Evolutionary conservation across 1,140 invertebrate genomes (phyloP).

Genomic region (Cotesia typhae): DNA sequence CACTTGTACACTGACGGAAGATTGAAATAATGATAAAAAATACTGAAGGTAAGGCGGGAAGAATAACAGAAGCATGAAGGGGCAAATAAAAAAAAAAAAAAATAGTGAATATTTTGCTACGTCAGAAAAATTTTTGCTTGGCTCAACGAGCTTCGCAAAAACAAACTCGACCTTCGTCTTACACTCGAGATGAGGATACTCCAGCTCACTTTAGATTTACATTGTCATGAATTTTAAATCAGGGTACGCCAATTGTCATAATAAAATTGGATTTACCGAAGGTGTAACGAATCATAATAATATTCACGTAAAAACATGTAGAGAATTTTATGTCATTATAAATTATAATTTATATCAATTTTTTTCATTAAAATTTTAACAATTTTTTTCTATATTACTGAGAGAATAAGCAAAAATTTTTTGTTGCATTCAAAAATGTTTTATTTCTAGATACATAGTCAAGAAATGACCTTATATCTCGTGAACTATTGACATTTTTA

Average conservation of each 20-base stretch:
- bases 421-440: too few relatives aligned
- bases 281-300: neutral
- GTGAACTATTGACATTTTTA: too few relatives aligned
- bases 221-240: constrained; percentile 16
- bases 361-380: neutral
- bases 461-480: too few relatives aligned
- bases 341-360: too few relatives aligned
- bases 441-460: too few relatives aligned
- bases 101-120: neutral
- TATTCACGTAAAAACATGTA: neutral
- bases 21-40: neutral
- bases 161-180: neutral
- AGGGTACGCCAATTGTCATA: constrained; percentile 18
- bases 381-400: neutral
- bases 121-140: neutral
- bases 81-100: neutral
- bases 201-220: neutral
- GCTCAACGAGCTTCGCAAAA: neutral
- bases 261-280: constrained; percentile 7
- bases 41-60: neutral
- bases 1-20: neutral
- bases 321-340: neutral
- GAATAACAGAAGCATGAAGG: neutral
- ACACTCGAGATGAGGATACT: neutral
- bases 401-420: too few relatives aligned